Evolutionary conservation across 2,797 vertebrate genomes (phyloP).

Genomic region (Spheniscus humboldti): DNA sequence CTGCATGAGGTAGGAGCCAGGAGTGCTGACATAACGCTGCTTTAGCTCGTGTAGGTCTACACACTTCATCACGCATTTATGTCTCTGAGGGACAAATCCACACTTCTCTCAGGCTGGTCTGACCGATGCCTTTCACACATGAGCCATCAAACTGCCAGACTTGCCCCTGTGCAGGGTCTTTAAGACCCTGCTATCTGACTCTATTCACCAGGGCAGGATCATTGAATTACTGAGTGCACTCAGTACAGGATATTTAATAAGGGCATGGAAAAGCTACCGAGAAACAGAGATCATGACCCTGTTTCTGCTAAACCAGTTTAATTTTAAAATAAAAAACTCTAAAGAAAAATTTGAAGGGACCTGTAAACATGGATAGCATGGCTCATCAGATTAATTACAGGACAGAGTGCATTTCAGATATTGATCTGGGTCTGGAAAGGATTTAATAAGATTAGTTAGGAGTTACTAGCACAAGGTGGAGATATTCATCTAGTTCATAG

Average conservation of each 20-base stretch:
- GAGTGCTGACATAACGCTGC: neutral
- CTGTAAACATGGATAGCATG: neutral
- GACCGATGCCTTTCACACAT: neutral
- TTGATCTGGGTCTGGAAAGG: conserved; percentile 34
- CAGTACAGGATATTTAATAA: conserved; percentile 23
- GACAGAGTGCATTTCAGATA: conserved; percentile 52
- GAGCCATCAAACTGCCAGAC: neutral
- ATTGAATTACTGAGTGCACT: conserved; percentile 16
- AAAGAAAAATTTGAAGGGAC: neutral
- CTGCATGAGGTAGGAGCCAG: neutral
- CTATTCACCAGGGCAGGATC: neutral
- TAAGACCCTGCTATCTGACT: neutral
- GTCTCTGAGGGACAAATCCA: neutral
- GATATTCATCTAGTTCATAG: conserved; percentile 18
- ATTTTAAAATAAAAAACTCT: conserved; percentile 37
- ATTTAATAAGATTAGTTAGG: conserved; percentile 34
- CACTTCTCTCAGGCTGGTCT: neutral
- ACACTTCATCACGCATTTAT: neutral
- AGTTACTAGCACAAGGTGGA: conserved; percentile 21
- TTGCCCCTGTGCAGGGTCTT: neutral
- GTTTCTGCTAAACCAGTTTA: conserved; percentile 9
- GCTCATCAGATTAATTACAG: conserved; percentile 44
- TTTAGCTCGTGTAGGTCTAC: neutral
- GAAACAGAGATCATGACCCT: conserved; percentile 12
- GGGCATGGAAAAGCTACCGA: neutral